Percentiles rank a stretch among this genome's conserved stretches.
Evolutionary conservation across 2,888 invertebrate genomes (phyloP).

Genomic region (Eubasilissa splendida): DNA sequence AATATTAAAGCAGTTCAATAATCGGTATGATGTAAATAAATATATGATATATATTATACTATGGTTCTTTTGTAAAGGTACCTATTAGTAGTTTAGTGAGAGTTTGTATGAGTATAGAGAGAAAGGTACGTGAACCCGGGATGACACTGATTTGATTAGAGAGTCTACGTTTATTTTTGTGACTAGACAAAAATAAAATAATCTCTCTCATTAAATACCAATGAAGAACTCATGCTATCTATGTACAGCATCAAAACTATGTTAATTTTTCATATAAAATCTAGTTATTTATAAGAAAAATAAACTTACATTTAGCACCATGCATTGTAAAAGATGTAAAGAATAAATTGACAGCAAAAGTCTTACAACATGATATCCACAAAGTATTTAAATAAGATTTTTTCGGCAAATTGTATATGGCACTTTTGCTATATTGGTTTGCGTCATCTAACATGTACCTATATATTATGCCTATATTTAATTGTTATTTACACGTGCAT

Average conservation of each 20-base stretch:
- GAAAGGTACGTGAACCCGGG: not conserved
- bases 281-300: slow-evolving; percentile 55
- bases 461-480: slow-evolving; percentile 1
- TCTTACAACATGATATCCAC: not conserved
- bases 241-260: slow-evolving; percentile 42
- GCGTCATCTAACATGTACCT: slow-evolving; percentile 5
- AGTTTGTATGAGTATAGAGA: not conserved
- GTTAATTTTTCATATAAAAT: slow-evolving; percentile 57
- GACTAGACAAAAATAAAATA: slow-evolving; percentile 55
- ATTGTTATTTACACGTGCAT: not conserved
- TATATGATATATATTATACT: too few relatives aligned
- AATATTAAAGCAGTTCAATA: too few relatives aligned
- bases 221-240: slow-evolving; percentile 19
- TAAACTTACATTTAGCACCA: slow-evolving; percentile 52
- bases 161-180: slow-evolving; percentile 53
- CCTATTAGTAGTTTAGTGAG: slow-evolving; percentile 30
- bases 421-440: slow-evolving; percentile 5
- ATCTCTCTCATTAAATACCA: slow-evolving; percentile 41
- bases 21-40: too few relatives aligned
- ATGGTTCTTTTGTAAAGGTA: slow-evolving; percentile 16
- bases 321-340: slow-evolving; percentile 29
- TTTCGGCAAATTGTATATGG: slow-evolving; percentile 28
- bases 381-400: not conserved
- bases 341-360: slow-evolving; percentile 4
- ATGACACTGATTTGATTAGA: slow-evolving; percentile 26